These are phyloP conservation scores for Ariopsis seemanni DNA, from an alignment of 2,113 vertebrate species.

Conservation along the genomic window DNA sequence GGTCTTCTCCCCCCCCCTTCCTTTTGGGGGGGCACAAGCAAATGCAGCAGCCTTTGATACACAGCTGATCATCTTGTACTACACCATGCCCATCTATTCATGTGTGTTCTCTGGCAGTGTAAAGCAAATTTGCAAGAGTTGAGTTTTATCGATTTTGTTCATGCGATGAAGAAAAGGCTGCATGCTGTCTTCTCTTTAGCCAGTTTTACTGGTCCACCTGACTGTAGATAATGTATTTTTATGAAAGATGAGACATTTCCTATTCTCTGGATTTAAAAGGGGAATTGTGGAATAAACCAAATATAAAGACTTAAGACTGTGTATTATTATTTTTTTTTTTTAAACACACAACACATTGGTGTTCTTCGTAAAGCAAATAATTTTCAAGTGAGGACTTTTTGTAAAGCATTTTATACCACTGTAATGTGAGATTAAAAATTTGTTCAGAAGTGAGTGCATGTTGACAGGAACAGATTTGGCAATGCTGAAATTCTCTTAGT, in stretches of 20 bases:
- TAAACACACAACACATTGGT: background rate
- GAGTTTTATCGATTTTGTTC: background rate
- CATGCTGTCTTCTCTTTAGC: conserved; percentile 20
- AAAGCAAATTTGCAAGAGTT: background rate
- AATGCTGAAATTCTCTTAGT: conserved; percentile 11
- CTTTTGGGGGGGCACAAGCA: background rate
- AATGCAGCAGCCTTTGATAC: background rate
- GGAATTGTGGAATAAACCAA: conserved; percentile 47
- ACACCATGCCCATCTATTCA: background rate
- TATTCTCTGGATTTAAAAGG: conserved; percentile 30
- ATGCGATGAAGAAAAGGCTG: background rate
- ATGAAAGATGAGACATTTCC: conserved; percentile 41
- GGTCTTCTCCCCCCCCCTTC: no score
- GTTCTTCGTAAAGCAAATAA: background rate
- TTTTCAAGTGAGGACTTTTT: background rate
- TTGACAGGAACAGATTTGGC: conserved; percentile 53
- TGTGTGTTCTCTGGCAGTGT: background rate
- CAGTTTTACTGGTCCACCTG: conserved; percentile 24
- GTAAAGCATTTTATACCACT: background rate
- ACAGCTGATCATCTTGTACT: background rate
- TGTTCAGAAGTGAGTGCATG: conserved; percentile 52
- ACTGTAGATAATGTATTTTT: conserved; percentile 58
- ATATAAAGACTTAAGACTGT: background rate
- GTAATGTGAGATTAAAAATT: conserved; percentile 30
- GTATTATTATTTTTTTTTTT: background rate